These are phyloP conservation scores for Scaptomyza cyrtandrae DNA, from an alignment of 2,888 invertebrate genomes.

Conservation along the genomic window DNA sequence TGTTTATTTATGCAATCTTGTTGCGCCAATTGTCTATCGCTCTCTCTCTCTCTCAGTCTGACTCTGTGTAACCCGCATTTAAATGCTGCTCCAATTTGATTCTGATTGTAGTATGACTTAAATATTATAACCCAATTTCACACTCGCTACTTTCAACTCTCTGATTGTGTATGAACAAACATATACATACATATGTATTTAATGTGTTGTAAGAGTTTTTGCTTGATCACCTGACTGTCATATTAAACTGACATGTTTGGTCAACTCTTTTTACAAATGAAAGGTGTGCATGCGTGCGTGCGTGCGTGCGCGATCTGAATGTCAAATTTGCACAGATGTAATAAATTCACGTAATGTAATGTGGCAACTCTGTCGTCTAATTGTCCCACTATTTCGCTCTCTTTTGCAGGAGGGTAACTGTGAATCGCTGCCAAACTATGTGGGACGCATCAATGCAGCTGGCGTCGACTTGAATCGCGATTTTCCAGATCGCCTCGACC, in stretches of 20 bases:
- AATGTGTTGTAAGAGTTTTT: slow-evolving; percentile 40
- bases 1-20: slow-evolving; percentile 38
- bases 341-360: slow-evolving; percentile 37
- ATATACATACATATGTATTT: slow-evolving; percentile 2
- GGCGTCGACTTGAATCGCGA: slow-evolving; percentile 94
- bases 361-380: slow-evolving; percentile 15
- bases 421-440: slow-evolving; percentile 87
- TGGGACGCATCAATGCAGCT: slow-evolving; percentile 93
- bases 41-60: neutral
- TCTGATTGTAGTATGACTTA: slow-evolving; percentile 26
- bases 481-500: slow-evolving; percentile 95
- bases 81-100: slow-evolving; percentile 35
- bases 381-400: slow-evolving; percentile 7
- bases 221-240: slow-evolving; percentile 61
- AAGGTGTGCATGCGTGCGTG: no score
- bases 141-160: no score
- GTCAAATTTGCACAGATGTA: slow-evolving; percentile 31
- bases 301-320: slow-evolving; percentile 27
- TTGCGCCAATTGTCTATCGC: slow-evolving; percentile 20
- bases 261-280: slow-evolving; percentile 37
- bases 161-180: neutral
- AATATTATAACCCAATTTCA: neutral
- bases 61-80: neutral
- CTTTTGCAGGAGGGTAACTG: slow-evolving; percentile 90
- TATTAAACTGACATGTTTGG: slow-evolving; percentile 61